These are phyloP conservation scores for Agapornis canus DNA, from an alignment of 2,797 vertebrate genomes.

Conservation along the genomic window DNA sequence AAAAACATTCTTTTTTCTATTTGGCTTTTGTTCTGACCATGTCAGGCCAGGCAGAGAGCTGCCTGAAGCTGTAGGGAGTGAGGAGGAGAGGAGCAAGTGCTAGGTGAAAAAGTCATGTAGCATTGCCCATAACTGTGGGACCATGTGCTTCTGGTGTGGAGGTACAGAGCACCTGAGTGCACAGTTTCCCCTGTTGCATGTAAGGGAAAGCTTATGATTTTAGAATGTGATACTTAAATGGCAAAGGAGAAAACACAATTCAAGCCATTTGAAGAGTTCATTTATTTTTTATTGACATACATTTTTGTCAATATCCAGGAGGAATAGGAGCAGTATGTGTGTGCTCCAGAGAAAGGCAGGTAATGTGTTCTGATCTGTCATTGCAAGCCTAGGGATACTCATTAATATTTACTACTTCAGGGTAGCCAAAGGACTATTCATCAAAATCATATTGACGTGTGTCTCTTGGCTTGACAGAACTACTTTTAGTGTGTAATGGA, in stretches of 20 bases:
- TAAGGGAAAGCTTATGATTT: not conserved
- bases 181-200: fast-evolving
- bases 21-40: not conserved
- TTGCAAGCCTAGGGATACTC: not conserved
- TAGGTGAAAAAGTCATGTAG: not conserved
- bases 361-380: not conserved
- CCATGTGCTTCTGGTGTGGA: not conserved
- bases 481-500: not conserved
- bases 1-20: not conserved
- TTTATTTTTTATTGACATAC: not conserved
- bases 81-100: not conserved
- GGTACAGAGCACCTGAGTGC: not conserved
- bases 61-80: not conserved
- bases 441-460: not conserved
- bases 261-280: not conserved
- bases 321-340: not conserved
- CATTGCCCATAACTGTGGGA: fast-evolving
- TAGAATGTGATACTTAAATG: not conserved
- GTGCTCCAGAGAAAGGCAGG: not conserved
- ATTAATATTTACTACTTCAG: conserved; percentile 6
- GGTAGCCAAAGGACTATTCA: not conserved
- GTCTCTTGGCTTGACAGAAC: not conserved
- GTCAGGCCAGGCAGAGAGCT: not conserved
- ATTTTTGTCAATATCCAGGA: not conserved
- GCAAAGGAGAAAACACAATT: not conserved